Percentiles rank a stretch among this genome's conserved stretches.
Evolutionary conservation across 2,888 invertebrate genomes (phyloP).

Genomic region (Nowickia ferox): DNA sequence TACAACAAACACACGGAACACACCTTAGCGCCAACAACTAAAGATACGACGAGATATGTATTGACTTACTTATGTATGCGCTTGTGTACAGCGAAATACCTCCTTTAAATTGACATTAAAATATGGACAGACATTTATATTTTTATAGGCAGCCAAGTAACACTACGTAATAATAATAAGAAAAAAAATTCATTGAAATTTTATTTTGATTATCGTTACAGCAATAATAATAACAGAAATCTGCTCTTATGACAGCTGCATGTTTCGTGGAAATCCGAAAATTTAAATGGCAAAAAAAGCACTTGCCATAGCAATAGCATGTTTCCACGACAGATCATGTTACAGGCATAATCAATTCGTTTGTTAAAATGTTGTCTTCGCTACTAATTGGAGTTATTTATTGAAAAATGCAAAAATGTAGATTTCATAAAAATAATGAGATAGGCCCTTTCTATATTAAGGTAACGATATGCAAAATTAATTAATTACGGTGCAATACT

Average conservation of each 20-base stretch:
- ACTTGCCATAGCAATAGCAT: conserved; percentile 49
- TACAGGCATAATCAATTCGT: background rate
- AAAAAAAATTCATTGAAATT: conserved; percentile 9
- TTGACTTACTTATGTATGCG: conserved; percentile 5
- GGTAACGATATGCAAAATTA: no score
- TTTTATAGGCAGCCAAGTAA: no score
- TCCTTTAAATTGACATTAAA: conserved; percentile 33
- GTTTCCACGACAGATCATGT: background rate
- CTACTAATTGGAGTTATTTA: no score
- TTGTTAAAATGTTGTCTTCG: background rate
- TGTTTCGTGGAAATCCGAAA: conserved; percentile 23
- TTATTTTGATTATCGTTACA: conserved; percentile 30
- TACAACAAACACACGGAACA: conserved; percentile 53
- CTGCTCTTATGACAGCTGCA: conserved; percentile 56
- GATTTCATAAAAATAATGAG: no score
- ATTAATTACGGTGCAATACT: no score
- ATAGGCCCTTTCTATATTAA: no score
- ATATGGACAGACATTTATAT: background rate
- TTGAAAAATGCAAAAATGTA: no score
- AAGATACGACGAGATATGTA: conserved; percentile 16
- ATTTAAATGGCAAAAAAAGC: conserved; percentile 2
- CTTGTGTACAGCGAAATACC: background rate
- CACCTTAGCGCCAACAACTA: conserved; percentile 70
- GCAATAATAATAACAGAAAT: conserved; percentile 23
- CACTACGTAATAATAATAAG: background rate